phyloP scores from a whole-genome alignment of 1,140 invertebrate species.

The Pararge aegeria region DNA sequence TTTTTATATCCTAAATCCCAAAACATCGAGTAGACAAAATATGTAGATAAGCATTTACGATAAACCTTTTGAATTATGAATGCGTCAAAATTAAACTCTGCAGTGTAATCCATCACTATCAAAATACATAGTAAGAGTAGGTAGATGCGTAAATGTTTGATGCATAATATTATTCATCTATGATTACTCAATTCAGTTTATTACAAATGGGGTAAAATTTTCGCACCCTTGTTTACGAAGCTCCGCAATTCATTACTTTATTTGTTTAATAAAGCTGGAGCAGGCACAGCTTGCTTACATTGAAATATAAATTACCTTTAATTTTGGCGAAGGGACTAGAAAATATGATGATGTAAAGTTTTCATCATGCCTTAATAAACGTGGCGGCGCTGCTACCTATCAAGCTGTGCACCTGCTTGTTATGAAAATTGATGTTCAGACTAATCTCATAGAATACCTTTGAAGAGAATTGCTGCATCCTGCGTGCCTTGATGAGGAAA shows the following conservation, averaged over 20 bases:
- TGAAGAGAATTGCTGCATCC: constrained; percentile 28
- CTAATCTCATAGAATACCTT: constrained; percentile 31
- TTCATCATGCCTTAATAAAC: constrained; percentile 64
- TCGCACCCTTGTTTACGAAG: constrained; percentile 55
- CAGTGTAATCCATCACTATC: no score
- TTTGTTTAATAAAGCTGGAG: constrained; percentile 70
- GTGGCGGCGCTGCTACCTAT: constrained; percentile 40
- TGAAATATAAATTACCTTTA: constrained; percentile 73
- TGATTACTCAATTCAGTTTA: constrained; percentile 1
- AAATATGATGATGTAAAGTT: constrained; percentile 74
- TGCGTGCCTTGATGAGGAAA: constrained; percentile 22
- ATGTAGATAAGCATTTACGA: no score
- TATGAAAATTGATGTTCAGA: constrained; percentile 44
- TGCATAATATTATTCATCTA: background rate
- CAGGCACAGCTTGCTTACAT: constrained; percentile 56
- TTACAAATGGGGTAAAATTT: constrained; percentile 45
- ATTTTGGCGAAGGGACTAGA: constrained; percentile 69
- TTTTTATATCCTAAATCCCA: no score
- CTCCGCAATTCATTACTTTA: constrained; percentile 67
- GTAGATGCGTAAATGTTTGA: background rate
- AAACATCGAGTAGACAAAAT: no score
- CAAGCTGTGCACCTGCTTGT: constrained; percentile 40
- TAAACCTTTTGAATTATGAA: no score
- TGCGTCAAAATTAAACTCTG: no score
- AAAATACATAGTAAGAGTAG: no score